Evolutionary conservation across 2,888 invertebrate genomes (phyloP), one percentile per base, ranked within the genome.

Genomic region (Xestia ashworthii): DNA sequence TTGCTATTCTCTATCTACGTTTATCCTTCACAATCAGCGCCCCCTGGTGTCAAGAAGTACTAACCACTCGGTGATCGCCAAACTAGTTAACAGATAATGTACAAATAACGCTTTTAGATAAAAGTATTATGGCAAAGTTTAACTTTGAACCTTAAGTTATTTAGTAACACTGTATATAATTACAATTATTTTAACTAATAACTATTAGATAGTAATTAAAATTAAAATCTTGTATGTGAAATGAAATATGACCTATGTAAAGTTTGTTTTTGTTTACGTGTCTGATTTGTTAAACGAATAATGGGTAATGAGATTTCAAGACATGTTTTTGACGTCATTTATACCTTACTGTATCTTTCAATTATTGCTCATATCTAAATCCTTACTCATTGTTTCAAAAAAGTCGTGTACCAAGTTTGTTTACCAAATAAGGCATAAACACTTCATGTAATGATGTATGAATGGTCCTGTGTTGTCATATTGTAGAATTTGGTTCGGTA

Each of bases 51-150:
- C 79, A 69, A 55, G 46, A 55, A 55, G 46, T 81, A 75, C 53
- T 71, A 71, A 81, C 19, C 71, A 71, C 9, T 0, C 55, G 19
- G 60, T 71, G 48, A 11, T 68, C 77, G 86, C 83, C 86, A 86
- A 87, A 85, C 75, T 78, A 82, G 44, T 81, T 80, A 81, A 76
- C 83, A 82, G 74, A 73, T 14, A 46, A 82, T 91, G 90, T 92
- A 90, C 88, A 91, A 90, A 71, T 80, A 83, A 87, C 71, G 85
- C 82, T 88, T 88, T 87, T 85, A 87, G 75, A 81, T 76, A 65
- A 73, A 86, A 87, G 85, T 90, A 88, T 90, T 87, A 90, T 48
- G 74, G 69, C 87, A 87, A 90, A 91, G 89, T 91, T 83, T 74
- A 69, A 87, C 85, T 83, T 87, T 89, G 85, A 76, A 71, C 53